These are phyloP conservation scores for Tangara arthus DNA, from an alignment of 2,797 vertebrate species.

Conservation along the genomic window DNA sequence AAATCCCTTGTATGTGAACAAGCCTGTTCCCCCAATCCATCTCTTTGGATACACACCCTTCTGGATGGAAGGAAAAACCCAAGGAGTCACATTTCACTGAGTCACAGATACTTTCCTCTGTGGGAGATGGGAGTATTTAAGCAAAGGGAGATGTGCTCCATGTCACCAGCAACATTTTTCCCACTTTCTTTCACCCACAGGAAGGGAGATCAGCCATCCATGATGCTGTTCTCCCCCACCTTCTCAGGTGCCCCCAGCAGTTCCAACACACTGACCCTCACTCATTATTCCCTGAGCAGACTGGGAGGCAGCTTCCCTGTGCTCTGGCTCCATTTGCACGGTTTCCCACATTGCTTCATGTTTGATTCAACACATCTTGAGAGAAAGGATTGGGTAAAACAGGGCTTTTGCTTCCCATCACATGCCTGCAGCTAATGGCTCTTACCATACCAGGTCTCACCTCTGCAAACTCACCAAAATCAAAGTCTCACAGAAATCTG, in stretches of 20 bases:
- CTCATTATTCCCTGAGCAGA: not conserved
- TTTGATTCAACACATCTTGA: not conserved
- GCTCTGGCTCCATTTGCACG: not conserved
- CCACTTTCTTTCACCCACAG: not conserved
- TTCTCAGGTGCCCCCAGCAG: not conserved
- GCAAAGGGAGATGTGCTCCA: not conserved
- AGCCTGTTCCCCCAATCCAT: fast-evolving
- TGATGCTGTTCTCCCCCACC: not conserved
- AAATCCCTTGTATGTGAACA: not conserved
- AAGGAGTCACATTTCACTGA: not conserved
- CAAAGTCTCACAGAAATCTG: not conserved
- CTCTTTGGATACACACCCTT: not conserved
- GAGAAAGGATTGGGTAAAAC: fast-evolving
- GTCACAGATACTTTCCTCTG: not conserved
- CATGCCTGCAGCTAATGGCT: not conserved
- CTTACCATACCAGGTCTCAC: not conserved
- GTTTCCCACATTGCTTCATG: not conserved
- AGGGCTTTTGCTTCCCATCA: not conserved
- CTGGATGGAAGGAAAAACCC: fast-evolving
- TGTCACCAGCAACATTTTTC: not conserved
- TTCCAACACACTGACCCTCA: not conserved
- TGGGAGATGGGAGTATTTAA: not conserved
- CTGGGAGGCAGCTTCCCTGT: not conserved
- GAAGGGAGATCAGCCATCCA: not conserved
- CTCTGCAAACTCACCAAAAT: not conserved